A percentile compares a stretch with the other conserved stretches of the same genome.
phyloP scores from a whole-genome alignment of 2,888 invertebrate species.

The Caenorhabditis japonica region DNA sequence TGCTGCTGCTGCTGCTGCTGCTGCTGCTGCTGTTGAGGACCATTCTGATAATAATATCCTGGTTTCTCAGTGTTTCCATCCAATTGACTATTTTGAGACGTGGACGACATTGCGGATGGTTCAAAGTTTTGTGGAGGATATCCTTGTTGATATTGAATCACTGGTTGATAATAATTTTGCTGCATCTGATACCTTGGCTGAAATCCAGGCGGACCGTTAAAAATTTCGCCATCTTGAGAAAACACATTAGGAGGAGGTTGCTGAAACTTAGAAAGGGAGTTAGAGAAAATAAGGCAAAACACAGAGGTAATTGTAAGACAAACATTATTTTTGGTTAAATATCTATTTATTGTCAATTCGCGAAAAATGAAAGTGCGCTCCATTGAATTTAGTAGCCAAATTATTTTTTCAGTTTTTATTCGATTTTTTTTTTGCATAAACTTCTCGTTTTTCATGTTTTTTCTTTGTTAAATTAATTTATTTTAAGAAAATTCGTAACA shows the following conservation, averaged over 20 bases:
- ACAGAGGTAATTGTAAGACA: neutral
- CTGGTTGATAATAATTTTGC: constrained; percentile 8
- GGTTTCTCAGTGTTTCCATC: constrained; percentile 15
- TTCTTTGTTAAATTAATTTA: no score
- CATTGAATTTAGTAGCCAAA: no score
- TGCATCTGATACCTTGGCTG: constrained; percentile 6
- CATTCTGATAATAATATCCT: no score
- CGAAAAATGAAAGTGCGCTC: no score
- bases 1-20: constrained; percentile 6
- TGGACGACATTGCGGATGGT: no score
- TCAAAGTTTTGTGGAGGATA: no score
- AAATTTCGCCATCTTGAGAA: constrained; percentile 3
- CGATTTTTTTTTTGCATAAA: no score
- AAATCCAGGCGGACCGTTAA: constrained; percentile 30
- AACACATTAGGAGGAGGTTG: constrained; percentile 22
- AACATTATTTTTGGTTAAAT: neutral
- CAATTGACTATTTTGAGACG: constrained; percentile 6
- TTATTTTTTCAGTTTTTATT: no score
- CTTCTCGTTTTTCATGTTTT: no score
- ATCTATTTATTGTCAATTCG: no score
- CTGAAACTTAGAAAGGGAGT: constrained; percentile 16
- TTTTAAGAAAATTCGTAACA: no score
- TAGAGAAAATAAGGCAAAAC: neutral
- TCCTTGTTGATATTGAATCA: constrained; percentile 9
- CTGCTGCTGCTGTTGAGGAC: neutral